phyloP scores from a whole-genome alignment of 2,797 vertebrate species.

The Champsocephalus esox region DNA sequence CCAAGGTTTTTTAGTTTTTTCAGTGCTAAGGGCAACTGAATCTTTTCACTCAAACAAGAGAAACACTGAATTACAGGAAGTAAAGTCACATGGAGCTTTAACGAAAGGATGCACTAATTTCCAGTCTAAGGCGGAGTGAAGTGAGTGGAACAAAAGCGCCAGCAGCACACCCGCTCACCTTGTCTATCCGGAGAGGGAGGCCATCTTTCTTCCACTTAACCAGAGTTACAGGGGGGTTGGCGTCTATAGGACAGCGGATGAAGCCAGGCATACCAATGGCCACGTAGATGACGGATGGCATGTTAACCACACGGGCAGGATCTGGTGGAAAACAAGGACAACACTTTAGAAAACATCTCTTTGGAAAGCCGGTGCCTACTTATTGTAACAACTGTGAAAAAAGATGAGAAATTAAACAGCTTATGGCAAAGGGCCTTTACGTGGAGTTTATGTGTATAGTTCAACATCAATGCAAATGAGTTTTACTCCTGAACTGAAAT shows the following conservation, averaged over 20 bases:
- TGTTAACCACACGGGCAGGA: conserved; percentile 97
- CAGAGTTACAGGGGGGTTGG: conserved; percentile 92
- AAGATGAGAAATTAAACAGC: conserved; percentile 14
- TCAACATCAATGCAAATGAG: not conserved
- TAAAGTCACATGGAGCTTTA: not conserved
- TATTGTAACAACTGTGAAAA: conserved; percentile 11
- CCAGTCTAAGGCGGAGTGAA: conserved; percentile 6
- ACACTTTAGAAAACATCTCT: not conserved
- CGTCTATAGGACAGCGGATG: conserved; percentile 97
- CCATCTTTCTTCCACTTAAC: conserved; percentile 99
- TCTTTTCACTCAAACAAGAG: not conserved
- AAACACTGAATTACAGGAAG: not conserved
- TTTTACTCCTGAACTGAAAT: conserved; percentile 18
- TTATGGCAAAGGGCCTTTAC: conserved; percentile 27
- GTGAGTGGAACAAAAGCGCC: conserved; percentile 12
- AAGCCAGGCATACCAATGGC: conserved; percentile 96
- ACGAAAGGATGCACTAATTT: not conserved
- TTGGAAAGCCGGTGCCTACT: conserved; percentile 3
- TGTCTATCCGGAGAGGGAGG: conserved; percentile 91
- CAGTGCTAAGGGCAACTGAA: not conserved
- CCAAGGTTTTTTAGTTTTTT: no score
- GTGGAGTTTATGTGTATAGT: not conserved
- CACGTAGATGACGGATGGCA: conserved; percentile 96
- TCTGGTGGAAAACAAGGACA: conserved; percentile 76
- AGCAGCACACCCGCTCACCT: conserved; percentile 68